phyloP scores from a whole-genome alignment of 2,797 vertebrate genomes.

The Cossypha heuglini region DNA sequence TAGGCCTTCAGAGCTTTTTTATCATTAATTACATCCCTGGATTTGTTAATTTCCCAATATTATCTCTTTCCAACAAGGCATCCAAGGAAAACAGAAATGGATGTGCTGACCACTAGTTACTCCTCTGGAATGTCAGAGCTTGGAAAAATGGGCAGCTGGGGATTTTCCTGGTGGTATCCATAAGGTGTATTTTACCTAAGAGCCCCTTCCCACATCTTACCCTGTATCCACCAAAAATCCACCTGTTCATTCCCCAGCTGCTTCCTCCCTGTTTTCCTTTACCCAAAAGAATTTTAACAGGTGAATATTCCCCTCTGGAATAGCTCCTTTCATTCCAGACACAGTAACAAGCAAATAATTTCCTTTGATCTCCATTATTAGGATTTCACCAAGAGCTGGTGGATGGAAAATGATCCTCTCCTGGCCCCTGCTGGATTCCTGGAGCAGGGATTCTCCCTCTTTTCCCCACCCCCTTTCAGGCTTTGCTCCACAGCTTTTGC shows the following conservation, averaged over 20 bases:
- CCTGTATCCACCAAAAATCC: background rate
- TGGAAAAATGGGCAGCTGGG: no score
- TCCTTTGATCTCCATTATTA: background rate
- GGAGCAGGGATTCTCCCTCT: background rate
- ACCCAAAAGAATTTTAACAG: background rate
- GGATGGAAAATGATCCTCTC: background rate
- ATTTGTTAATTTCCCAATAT: background rate
- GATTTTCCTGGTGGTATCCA: fast-evolving
- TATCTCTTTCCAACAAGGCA: background rate
- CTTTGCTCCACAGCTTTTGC: background rate
- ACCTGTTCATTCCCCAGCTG: background rate
- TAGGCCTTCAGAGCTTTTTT: background rate
- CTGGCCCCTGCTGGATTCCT: background rate
- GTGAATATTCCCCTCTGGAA: background rate
- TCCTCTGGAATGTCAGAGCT: no score
- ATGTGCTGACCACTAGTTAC: background rate
- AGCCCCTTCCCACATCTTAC: background rate
- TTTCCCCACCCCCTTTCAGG: background rate
- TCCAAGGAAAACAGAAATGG: background rate
- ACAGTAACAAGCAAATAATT: fast-evolving
- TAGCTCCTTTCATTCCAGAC: background rate
- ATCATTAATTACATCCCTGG: background rate
- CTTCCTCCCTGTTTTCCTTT: background rate
- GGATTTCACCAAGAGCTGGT: background rate
- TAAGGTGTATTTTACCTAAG: background rate